Evolutionary conservation across 2,888 invertebrate species (phyloP), one percentile per base, ranked within the genome.

Genomic region (Argynnis bischoffii): DNA sequence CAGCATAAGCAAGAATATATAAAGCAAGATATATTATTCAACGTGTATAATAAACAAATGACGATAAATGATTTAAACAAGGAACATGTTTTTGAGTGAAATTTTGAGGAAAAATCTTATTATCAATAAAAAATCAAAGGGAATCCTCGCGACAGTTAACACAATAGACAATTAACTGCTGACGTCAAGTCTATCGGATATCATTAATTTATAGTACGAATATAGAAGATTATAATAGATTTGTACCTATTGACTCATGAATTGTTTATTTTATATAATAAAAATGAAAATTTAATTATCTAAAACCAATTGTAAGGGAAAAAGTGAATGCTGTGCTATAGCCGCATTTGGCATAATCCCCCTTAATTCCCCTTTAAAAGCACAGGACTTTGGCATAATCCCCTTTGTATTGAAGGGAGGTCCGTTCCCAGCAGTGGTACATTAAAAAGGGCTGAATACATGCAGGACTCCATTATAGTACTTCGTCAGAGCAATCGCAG

Each of bases 121-220:
- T 16, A 18, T 21, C 18, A 65, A 57, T 66, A 55, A 18, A 21
- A 59, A 70, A 66, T 68, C 70, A 55, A 18, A 21, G 8, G n/a
- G 59, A 55, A 53, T 41, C 53, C 26, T 31, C 41, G 18, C 55
- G 65, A 59, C 60, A 66, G 47, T 55, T 65, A 66, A 48, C 46
- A 48, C 82, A 84, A 85, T 84, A 74, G 79, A 74, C 76, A 76
- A 81, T 84, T 81, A 83, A 73, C 63, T 41, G 16, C 59, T 81
- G 79, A 80, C 82, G 81, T 80, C 78, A 77, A 59, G 16, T 47
- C n/a, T 15, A 18, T 51, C 5, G 8, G 46, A 21, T 46, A 46
- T 56, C 56, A 47, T 18, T 21, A 53, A 31, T 16, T 21, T 41
- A n/a, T 2, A 16, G 47, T 16, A 26, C 53, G 57, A 31, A 54